Percentiles rank a stretch among this genome's conserved stretches.
phyloP scores from a whole-genome alignment of 2,888 invertebrate genomes.

The Sphaerophoria rueppellii region DNA sequence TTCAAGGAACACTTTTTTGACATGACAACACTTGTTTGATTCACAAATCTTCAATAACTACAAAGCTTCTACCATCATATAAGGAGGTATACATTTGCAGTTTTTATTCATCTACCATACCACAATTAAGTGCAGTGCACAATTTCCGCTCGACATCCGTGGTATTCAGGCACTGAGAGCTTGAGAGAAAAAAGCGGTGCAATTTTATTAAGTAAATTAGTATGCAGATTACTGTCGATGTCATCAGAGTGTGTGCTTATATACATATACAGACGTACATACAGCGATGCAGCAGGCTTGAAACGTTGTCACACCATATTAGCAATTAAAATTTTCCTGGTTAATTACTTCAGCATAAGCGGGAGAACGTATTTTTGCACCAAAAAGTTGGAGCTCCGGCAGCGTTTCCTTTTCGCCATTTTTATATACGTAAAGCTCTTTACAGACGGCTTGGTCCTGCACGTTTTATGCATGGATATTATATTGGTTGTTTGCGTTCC shows the following conservation, averaged over 20 bases:
- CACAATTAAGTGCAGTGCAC: slow-evolving; percentile 62
- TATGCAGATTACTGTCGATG: slow-evolving; percentile 68
- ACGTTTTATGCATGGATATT: slow-evolving; percentile 35
- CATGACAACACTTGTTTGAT: no score
- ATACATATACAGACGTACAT: background rate
- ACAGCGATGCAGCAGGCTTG: background rate
- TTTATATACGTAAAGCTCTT: slow-evolving; percentile 43
- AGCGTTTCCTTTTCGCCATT: slow-evolving; percentile 53
- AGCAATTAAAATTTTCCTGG: slow-evolving; percentile 82
- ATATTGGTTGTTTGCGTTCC: slow-evolving; percentile 23
- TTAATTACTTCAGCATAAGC: slow-evolving; percentile 78
- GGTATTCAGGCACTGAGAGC: slow-evolving; percentile 43
- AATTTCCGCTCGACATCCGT: slow-evolving; percentile 65
- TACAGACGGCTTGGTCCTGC: slow-evolving; percentile 38
- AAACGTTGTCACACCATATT: slow-evolving; percentile 79
- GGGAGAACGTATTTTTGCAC: background rate
- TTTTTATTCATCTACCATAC: slow-evolving; percentile 19
- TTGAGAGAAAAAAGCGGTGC: slow-evolving; percentile 57
- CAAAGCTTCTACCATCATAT: no score
- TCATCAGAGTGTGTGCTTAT: slow-evolving; percentile 36
- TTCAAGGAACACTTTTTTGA: no score
- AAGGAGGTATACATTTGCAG: slow-evolving; percentile 8
- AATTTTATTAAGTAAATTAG: slow-evolving; percentile 72
- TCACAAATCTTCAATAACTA: no score
- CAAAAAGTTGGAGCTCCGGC: slow-evolving; percentile 45